These are phyloP conservation scores for Diachrysia chrysitis DNA, from an alignment of 2,888 invertebrate species.

Conservation along the genomic window DNA sequence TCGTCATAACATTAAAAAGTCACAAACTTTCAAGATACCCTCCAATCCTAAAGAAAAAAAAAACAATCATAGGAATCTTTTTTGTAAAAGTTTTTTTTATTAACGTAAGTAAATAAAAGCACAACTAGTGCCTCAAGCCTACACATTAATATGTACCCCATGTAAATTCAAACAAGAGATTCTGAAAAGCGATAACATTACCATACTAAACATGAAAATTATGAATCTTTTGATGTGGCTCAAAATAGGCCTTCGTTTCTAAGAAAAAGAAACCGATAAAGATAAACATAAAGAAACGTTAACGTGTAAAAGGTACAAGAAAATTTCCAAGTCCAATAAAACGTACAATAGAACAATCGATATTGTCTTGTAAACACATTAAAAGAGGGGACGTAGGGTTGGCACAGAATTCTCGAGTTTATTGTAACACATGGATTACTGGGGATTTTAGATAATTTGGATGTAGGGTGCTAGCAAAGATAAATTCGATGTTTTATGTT, in stretches of 20 bases:
- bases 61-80: too few relatives aligned
- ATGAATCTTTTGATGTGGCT: constrained; percentile 58
- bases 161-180: constrained; percentile 48
- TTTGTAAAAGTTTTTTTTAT: background rate
- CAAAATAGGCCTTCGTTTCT: constrained; percentile 30
- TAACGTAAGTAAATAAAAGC: background rate
- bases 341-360: constrained; percentile 87
- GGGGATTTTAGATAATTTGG: constrained; percentile 23
- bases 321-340: constrained; percentile 88
- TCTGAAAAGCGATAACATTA: constrained; percentile 53
- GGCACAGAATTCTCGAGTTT: constrained; percentile 48
- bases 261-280: constrained; percentile 58
- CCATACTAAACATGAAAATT: constrained; percentile 54
- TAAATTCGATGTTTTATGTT: background rate
- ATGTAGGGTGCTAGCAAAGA: constrained; percentile 19
- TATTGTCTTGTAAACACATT: constrained; percentile 89
- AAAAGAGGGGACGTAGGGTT: constrained; percentile 75
- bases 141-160: constrained; percentile 42
- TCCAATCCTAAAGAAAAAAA: too few relatives aligned
- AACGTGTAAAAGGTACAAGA: constrained; percentile 73
- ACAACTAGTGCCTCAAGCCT: background rate
- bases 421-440: constrained; percentile 53
- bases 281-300: constrained; percentile 71
- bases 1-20: too few relatives aligned
- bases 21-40: background rate